phyloP scores from a whole-genome alignment of 2,888 invertebrate species.

The Spodoptera littoralis region DNA sequence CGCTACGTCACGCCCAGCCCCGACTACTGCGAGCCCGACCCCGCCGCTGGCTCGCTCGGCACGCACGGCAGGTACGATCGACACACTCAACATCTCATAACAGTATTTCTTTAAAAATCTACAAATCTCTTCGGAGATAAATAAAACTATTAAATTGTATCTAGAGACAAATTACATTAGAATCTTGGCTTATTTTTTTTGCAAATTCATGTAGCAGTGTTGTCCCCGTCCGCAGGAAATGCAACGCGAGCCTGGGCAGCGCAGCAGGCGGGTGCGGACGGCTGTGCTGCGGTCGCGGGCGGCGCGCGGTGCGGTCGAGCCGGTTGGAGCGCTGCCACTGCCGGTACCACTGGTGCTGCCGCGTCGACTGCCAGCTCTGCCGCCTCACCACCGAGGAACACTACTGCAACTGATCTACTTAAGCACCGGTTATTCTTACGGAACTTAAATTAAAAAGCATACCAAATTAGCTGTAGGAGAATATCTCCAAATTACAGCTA shows the following conservation, averaged over 20 bases:
- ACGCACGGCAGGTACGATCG: slow-evolving; percentile 91
- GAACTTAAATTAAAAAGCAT: too few species aligned
- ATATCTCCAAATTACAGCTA: too few species aligned
- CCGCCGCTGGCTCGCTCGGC: slow-evolving; percentile 92
- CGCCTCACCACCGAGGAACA: slow-evolving; percentile 91
- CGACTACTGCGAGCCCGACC: slow-evolving; percentile 94
- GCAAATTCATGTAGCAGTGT: too few species aligned
- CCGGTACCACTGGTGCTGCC: slow-evolving; percentile 96
- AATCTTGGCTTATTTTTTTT: too few species aligned
- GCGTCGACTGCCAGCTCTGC: slow-evolving; percentile 95
- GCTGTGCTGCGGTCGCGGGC: slow-evolving; percentile 95
- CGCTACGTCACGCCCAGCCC: slow-evolving; percentile 94
- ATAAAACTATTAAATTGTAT: too few species aligned
- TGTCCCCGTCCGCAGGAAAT: slow-evolving; percentile 86
- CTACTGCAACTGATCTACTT: slow-evolving; percentile 90
- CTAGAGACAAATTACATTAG: too few species aligned
- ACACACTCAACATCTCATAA: too few species aligned
- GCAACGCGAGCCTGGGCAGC: slow-evolving; percentile 90
- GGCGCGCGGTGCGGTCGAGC: slow-evolving; percentile 91
- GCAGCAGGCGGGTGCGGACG: slow-evolving; percentile 93
- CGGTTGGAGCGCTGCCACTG: slow-evolving; percentile 94
- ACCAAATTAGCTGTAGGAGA: too few species aligned
- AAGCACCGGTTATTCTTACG: background rate
- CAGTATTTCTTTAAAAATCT: too few species aligned
- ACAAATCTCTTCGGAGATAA: too few species aligned